Percentiles rank a stretch among this genome's conserved stretches.
phyloP scores from a whole-genome alignment of 2,888 invertebrate species.

The Mythimna lalbum region DNA sequence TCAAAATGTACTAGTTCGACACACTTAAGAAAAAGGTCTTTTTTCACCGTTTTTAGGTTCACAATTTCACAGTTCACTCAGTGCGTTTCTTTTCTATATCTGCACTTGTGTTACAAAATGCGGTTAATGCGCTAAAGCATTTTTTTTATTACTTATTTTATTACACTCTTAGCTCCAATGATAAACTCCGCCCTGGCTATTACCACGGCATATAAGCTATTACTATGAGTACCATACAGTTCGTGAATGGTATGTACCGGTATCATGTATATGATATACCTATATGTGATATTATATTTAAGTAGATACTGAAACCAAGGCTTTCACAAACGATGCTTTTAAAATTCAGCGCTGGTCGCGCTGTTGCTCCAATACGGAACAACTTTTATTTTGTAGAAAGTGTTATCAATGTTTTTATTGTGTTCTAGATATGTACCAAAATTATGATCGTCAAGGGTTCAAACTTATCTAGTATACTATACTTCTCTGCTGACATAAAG shows the following conservation, averaged over 20 bases:
- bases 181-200: neutral
- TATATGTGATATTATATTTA: conserved; percentile 7
- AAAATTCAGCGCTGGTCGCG: conserved; percentile 35
- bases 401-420: neutral
- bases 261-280: neutral
- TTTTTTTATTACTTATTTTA: too few species aligned
- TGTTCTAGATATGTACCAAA: neutral
- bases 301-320: conserved; percentile 22
- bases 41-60: neutral
- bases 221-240: neutral
- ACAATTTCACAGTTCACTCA: neutral
- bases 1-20: too few species aligned
- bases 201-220: neutral
- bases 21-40: neutral
- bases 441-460: neutral
- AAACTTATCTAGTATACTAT: too few species aligned
- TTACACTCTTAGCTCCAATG: neutral
- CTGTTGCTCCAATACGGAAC: conserved; percentile 17
- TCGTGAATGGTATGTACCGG: neutral
- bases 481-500: too few species aligned
- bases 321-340: conserved; percentile 35
- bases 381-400: conserved; percentile 33
- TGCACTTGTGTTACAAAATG: neutral
- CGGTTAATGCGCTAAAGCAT: neutral
- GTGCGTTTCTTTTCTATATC: neutral